These are phyloP conservation scores for Lacerta viridis DNA, from an alignment of 2,797 vertebrate genomes.

Conservation along the genomic window DNA sequence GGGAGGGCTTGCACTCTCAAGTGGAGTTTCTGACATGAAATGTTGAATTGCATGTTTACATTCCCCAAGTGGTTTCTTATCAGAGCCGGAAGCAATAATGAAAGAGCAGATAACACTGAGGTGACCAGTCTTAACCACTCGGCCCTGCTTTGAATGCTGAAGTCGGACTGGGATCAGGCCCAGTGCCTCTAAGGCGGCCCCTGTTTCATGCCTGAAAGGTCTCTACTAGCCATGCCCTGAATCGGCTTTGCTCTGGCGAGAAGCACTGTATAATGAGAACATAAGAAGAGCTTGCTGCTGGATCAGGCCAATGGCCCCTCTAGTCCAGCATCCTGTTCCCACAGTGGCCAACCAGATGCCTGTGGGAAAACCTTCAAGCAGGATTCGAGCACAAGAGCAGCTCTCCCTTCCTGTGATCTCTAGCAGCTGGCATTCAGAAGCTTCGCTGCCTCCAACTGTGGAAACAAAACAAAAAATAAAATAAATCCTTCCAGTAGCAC, in stretches of 20 bases:
- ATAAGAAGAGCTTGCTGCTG: too few species aligned
- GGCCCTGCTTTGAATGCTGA: background rate
- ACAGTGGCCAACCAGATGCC: too few species aligned
- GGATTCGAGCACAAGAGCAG: too few species aligned
- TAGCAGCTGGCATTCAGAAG: too few species aligned
- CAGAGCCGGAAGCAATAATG: conserved; percentile 25
- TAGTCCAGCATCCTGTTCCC: too few species aligned
- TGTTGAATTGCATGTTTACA: conserved; percentile 11
- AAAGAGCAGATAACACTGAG: background rate
- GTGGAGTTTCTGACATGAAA: background rate
- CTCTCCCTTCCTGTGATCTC: too few species aligned
- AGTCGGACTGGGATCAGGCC: background rate
- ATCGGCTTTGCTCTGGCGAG: background rate
- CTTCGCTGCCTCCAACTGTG: too few species aligned
- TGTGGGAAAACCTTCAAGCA: too few species aligned
- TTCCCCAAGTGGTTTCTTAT: conserved; percentile 30
- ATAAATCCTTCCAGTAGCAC: too few species aligned
- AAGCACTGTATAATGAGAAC: too few species aligned
- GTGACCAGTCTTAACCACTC: background rate
- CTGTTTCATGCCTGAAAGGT: background rate
- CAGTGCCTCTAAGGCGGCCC: background rate
- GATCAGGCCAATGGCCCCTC: too few species aligned
- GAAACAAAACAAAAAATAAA: too few species aligned
- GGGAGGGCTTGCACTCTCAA: background rate
- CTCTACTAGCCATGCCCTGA: background rate